A percentile compares a stretch with the other conserved stretches of the same genome.
Conservation (phyloP, 1,140 invertebrate species). For the Listronotus bonariensis region DNA sequence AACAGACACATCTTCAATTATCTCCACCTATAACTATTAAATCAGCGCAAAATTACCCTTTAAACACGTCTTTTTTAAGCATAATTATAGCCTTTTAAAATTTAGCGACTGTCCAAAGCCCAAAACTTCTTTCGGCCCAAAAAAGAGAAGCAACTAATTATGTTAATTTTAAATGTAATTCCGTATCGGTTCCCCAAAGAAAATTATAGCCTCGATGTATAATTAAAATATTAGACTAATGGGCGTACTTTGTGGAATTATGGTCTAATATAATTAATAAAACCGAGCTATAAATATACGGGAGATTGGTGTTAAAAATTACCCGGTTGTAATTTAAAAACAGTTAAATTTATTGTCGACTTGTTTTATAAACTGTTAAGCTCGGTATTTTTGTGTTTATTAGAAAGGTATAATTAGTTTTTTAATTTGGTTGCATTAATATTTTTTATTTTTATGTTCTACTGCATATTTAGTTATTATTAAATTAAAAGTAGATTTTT, state of each 20-base stretch:
- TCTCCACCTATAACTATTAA: too few species aligned
- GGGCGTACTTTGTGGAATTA: slow-evolving; percentile 20
- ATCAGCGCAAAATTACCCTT: too few species aligned
- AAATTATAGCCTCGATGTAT: slow-evolving; percentile 11
- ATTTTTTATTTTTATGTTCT: too few species aligned
- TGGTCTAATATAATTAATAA: slow-evolving; percentile 28
- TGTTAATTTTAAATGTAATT: slow-evolving; percentile 17
- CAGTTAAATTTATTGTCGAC: slow-evolving; percentile 26
- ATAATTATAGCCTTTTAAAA: too few species aligned
- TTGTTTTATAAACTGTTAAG: slow-evolving; percentile 18
- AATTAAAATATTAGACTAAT: slow-evolving; percentile 33
- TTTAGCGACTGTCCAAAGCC: too few species aligned
- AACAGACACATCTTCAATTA: too few species aligned
- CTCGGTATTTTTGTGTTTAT: slow-evolving; percentile 5
- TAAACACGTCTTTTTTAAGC: too few species aligned
- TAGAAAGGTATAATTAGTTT: slow-evolving; percentile 15
- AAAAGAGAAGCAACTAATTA: slow-evolving; percentile 3
- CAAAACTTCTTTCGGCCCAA: too few species aligned
- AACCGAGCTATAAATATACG: slow-evolving; percentile 29
- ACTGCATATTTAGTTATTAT: too few species aligned
- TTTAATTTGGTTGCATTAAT: too few species aligned
- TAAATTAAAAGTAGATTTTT: too few species aligned
- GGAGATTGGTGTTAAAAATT: slow-evolving; percentile 26
- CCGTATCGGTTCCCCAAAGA: slow-evolving; percentile 2
- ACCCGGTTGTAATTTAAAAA: slow-evolving; percentile 18